A percentile compares a stretch with the other conserved stretches of the same genome.
phyloP scores from a whole-genome alignment of 2,113 vertebrate species.

The Toxotes chatareus region DNA sequence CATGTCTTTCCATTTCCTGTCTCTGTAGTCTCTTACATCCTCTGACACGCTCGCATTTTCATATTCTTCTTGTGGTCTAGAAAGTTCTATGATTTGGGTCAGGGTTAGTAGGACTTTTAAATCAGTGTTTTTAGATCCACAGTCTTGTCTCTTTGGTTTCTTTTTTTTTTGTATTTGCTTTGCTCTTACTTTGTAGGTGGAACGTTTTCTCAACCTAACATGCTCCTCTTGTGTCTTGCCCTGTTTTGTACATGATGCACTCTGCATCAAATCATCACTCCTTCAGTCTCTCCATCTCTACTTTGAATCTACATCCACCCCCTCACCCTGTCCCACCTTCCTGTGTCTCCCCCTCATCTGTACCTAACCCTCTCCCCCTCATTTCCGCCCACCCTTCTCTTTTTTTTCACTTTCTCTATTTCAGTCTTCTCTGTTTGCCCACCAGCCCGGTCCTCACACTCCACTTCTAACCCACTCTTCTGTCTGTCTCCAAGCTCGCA shows the following conservation, averaged over 20 bases:
- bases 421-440: slow-evolving; percentile 12
- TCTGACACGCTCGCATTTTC: not conserved
- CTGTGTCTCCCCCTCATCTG: not conserved
- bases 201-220: not conserved
- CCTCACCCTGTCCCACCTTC: not conserved
- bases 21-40: no score
- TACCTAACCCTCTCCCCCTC: not conserved
- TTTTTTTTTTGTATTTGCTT: not conserved
- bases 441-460: slow-evolving; percentile 32
- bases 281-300: not conserved
- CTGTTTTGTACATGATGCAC: not conserved
- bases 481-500: slow-evolving; percentile 30
- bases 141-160: no score
- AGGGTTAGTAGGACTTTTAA: no score
- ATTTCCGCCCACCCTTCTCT: not conserved
- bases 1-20: not conserved
- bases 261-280: not conserved
- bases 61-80: not conserved
- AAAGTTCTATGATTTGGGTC: slow-evolving; percentile 21
- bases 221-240: not conserved
- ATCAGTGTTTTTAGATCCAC: not conserved
- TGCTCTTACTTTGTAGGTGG: not conserved
- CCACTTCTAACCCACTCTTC: slow-evolving; percentile 37
- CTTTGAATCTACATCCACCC: slow-evolving; percentile 3
- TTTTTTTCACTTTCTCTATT: slow-evolving; percentile 11